Percentiles rank a stretch among this genome's conserved stretches.
Conservation (phyloP, 1,140 invertebrate species). For the Epicauta chinensis region DNA sequence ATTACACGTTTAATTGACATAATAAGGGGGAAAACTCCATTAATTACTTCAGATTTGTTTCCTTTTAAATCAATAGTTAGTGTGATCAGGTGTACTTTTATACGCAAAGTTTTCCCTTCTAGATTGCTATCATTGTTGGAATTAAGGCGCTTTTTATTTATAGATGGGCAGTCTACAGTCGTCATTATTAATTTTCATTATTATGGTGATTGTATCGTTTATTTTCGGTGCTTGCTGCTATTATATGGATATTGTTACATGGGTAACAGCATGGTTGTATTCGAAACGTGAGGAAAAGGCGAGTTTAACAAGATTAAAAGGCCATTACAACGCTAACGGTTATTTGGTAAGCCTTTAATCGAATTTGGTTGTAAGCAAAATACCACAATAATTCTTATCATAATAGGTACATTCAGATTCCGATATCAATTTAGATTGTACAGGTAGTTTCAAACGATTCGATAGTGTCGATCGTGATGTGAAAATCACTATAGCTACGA, state of each 20-base stretch:
- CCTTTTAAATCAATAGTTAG: no score
- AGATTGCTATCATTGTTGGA: no score
- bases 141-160: conserved; percentile 5
- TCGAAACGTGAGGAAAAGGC: conserved; percentile 58
- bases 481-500: conserved; percentile 39
- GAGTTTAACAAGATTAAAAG: conserved; percentile 48
- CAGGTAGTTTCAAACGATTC: conserved; percentile 62
- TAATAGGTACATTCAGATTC: conserved; percentile 57
- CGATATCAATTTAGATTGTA: conserved; percentile 56
- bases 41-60: no score
- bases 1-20: no score
- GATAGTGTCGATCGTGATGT: conserved; percentile 57
- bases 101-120: no score
- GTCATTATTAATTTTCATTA: conserved; percentile 39
- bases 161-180: conserved; percentile 42
- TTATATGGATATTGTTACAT: conserved; percentile 46
- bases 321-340: conserved; percentile 55
- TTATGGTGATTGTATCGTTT: conserved; percentile 39
- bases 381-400: not conserved
- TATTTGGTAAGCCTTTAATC: conserved; percentile 56
- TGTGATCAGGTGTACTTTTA: no score
- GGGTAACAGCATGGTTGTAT: conserved; percentile 51
- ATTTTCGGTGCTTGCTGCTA: conserved; percentile 46
- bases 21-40: no score
- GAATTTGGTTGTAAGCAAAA: no score